Evolutionary conservation across 2,113 vertebrate genomes (phyloP).

Genomic region (Hiodon tergisus): DNA sequence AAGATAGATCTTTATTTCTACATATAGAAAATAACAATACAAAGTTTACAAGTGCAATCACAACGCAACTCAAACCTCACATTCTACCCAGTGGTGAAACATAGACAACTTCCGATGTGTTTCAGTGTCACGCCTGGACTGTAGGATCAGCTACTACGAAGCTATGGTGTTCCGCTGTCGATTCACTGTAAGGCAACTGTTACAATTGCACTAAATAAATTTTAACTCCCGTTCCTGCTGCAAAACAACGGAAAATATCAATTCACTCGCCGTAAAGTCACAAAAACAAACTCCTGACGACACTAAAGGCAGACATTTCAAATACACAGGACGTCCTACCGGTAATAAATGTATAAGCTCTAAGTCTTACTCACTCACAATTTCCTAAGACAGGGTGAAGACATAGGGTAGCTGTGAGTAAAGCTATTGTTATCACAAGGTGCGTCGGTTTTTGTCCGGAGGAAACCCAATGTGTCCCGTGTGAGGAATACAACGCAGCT

Average conservation of each 20-base stretch:
- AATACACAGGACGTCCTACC: background rate
- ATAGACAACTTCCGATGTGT: background rate
- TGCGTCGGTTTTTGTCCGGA: no score
- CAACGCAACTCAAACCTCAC: conserved; percentile 24
- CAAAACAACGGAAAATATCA: background rate
- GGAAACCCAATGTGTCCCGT: no score
- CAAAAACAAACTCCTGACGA: background rate
- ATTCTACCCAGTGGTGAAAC: conserved; percentile 17
- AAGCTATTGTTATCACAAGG: no score
- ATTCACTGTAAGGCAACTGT: conserved; percentile 24
- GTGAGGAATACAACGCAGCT: no score
- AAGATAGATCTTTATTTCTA: conserved; percentile 51
- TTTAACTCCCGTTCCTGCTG: background rate
- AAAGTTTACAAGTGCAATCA: conserved; percentile 44
- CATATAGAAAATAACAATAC: conserved; percentile 35
- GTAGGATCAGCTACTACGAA: background rate
- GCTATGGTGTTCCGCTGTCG: conserved; percentile 6
- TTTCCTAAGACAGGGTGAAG: no score
- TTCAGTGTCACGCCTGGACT: conserved; percentile 8
- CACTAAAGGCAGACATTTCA: background rate
- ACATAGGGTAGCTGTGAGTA: no score
- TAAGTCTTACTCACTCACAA: no score
- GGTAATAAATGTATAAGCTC: no score
- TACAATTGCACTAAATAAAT: conserved; percentile 1
- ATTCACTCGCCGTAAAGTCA: background rate